phyloP scores from a whole-genome alignment of 2,113 vertebrate species.

The Oryzias javanicus region DNA sequence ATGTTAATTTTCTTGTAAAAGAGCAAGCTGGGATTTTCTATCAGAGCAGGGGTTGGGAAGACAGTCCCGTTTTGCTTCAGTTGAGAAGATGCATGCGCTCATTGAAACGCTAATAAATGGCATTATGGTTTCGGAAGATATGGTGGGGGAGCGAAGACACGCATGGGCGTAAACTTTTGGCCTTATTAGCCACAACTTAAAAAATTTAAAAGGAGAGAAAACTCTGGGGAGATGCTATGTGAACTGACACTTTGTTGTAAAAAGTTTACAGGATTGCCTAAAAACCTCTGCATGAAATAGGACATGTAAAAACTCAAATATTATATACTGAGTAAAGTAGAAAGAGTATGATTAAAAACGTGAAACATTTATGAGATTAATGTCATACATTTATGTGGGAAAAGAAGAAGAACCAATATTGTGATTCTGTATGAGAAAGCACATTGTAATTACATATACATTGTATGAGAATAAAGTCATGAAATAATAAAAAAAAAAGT shows the following conservation, averaged over 20 bases:
- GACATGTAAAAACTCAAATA: neutral
- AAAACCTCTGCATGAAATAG: constrained; percentile 22
- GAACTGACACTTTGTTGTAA: constrained; percentile 59
- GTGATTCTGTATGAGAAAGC: too few species aligned
- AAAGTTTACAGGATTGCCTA: constrained; percentile 51
- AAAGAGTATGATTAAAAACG: too few species aligned
- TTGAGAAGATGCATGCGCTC: constrained; percentile 61
- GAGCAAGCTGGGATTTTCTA: constrained; percentile 69
- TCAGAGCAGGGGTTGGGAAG: constrained; percentile 68
- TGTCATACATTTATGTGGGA: too few species aligned
- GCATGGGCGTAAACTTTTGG: constrained; percentile 45
- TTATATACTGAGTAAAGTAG: too few species aligned
- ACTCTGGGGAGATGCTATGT: constrained; percentile 50
- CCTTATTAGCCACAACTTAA: constrained; percentile 72
- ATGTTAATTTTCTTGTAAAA: constrained; percentile 79
- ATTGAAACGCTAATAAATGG: constrained; percentile 66
- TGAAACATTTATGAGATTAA: too few species aligned
- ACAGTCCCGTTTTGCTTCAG: constrained; percentile 69
- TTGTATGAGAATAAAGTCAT: too few species aligned
- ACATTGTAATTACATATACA: too few species aligned
- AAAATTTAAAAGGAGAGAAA: constrained; percentile 57
- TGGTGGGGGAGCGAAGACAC: constrained; percentile 16
- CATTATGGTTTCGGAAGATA: constrained; percentile 51
- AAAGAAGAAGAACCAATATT: too few species aligned
- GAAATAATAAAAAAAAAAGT: too few species aligned